Evolutionary conservation across 1,140 invertebrate species (phyloP).

Genomic region (Dendroctonus valens): DNA sequence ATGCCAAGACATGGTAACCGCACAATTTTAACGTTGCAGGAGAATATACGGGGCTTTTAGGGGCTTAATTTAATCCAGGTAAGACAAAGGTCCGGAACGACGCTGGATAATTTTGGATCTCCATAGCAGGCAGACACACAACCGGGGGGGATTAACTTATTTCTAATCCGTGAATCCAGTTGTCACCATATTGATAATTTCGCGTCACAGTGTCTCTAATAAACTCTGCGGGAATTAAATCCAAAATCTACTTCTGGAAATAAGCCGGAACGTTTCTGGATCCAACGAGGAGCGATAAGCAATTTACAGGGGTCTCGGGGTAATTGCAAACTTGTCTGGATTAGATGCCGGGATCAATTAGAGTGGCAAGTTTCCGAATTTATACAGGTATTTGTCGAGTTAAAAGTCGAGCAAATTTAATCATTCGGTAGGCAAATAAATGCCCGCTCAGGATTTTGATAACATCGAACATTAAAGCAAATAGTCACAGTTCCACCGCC

Average conservation of each 20-base stretch:
- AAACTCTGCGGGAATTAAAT: constrained; percentile 16
- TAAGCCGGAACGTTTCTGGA: constrained; percentile 18
- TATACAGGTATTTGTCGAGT: neutral
- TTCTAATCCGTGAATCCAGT: neutral
- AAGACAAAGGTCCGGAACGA: too few relatives aligned
- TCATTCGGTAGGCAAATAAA: too few relatives aligned
- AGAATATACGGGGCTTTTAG: too few relatives aligned
- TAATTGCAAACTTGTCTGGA: constrained; percentile 12
- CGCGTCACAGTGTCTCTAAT: constrained; percentile 8
- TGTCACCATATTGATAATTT: constrained; percentile 18
- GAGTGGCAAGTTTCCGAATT: neutral
- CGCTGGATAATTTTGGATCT: too few relatives aligned
- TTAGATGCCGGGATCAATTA: constrained; percentile 9
- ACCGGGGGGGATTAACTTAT: too few relatives aligned
- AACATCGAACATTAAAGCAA: too few relatives aligned
- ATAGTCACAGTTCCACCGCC: too few relatives aligned
- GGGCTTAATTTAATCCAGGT: too few relatives aligned
- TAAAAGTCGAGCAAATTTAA: neutral
- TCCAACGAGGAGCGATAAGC: constrained; percentile 9
- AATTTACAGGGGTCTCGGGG: constrained; percentile 10
- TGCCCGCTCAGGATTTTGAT: too few relatives aligned
- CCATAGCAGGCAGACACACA: too few relatives aligned
- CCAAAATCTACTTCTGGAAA: constrained; percentile 11
- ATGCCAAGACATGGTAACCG: too few relatives aligned
- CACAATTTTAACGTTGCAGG: too few relatives aligned